phyloP scores from a whole-genome alignment of 1,140 invertebrate genomes.

The Bombyx mandarina region DNA sequence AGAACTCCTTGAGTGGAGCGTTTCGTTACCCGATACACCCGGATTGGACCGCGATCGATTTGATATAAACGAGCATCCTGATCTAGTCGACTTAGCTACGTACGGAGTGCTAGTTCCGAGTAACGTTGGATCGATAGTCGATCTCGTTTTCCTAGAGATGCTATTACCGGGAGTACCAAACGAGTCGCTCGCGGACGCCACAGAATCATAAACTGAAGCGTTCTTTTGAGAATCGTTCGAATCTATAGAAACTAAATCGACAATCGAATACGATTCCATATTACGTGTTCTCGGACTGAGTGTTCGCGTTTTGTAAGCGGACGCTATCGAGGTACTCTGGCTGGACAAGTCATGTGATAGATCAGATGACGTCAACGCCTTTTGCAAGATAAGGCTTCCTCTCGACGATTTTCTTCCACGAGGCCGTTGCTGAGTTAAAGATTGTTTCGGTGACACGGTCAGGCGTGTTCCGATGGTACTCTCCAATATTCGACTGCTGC shows the following conservation, averaged over 20 bases:
- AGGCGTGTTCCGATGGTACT: constrained; percentile 21
- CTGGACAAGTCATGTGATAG: constrained; percentile 20
- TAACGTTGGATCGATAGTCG: constrained; percentile 18
- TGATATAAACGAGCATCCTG: neutral
- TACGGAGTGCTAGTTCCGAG: constrained; percentile 42
- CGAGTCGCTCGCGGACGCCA: constrained; percentile 9
- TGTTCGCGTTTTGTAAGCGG: constrained; percentile 17
- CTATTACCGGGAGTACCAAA: constrained; percentile 28
- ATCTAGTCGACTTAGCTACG: constrained; percentile 7
- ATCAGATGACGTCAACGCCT: constrained; percentile 21
- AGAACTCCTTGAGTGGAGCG: constrained; percentile 1
- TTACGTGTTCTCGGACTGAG: constrained; percentile 20
- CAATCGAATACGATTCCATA: constrained; percentile 46
- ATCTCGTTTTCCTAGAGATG: constrained; percentile 19
- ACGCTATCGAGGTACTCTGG: constrained; percentile 16
- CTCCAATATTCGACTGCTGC: constrained; percentile 34
- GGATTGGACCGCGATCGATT: constrained; percentile 4
- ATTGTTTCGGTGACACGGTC: constrained; percentile 2
- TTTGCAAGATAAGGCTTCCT: constrained; percentile 33
- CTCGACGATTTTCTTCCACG: constrained; percentile 24
- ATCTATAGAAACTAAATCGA: constrained; percentile 46
- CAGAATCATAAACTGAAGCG: constrained; percentile 33
- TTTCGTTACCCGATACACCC: neutral
- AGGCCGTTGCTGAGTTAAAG: constrained; percentile 11
- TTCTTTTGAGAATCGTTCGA: constrained; percentile 23